phyloP scores from a whole-genome alignment of 2,888 invertebrate species.

The Parnassius glacialis region DNA sequence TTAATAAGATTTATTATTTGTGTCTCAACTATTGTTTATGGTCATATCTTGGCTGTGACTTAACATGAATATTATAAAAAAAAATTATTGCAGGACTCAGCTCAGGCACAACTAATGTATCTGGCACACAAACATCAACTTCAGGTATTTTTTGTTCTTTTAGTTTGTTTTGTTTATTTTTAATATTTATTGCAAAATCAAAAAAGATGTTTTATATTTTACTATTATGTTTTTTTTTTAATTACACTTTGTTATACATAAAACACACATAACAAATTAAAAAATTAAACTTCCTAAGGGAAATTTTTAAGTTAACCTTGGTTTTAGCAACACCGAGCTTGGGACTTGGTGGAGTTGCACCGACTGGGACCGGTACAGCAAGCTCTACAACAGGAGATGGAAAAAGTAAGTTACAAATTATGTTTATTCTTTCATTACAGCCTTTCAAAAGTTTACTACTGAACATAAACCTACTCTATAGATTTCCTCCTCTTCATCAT shows the following conservation, averaged over 20 bases:
- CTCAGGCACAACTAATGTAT: conserved; percentile 51
- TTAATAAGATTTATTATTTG: too few species aligned
- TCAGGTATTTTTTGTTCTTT: conserved; percentile 45
- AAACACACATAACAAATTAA: not conserved
- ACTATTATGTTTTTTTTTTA: not conserved
- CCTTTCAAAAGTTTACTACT: too few species aligned
- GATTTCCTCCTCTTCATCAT: too few species aligned
- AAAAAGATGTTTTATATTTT: too few species aligned
- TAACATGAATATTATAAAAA: conserved; percentile 3
- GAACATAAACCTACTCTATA: too few species aligned
- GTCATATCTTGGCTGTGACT: too few species aligned
- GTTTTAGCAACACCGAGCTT: conserved; percentile 66
- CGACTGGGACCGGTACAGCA: conserved; percentile 58
- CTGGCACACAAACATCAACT: conserved; percentile 50
- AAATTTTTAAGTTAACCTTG: not conserved
- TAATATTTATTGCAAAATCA: not conserved
- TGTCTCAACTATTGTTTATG: too few species aligned
- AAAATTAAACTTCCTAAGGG: too few species aligned
- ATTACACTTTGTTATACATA: not conserved
- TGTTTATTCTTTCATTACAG: not conserved
- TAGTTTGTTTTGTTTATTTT: conserved; percentile 10
- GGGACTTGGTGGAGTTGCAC: conserved; percentile 87
- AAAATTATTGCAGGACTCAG: conserved; percentile 49
- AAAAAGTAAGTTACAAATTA: conserved; percentile 54
- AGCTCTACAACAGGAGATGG: conserved; percentile 50